Base-by-base conservation (phyloP, 2,113 vertebrate species). In the Toxotes jaculatrix region DNA sequence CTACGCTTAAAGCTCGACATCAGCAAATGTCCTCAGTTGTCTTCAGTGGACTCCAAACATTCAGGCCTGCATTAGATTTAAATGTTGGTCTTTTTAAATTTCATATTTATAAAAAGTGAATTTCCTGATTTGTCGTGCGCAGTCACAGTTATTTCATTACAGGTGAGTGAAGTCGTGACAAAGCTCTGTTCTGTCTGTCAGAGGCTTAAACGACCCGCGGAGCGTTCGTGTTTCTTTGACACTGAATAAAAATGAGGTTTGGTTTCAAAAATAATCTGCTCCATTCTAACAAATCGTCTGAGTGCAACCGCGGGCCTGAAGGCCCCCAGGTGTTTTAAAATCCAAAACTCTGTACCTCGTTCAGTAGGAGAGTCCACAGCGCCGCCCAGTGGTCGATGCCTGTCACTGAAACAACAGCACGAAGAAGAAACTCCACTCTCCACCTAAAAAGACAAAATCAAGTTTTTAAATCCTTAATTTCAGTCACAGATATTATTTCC, bases 331-430 rank as follows among this genome's bases (percentile, higher is more conserved):
- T 32, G 36, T n/a, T 31, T 32, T 3, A 14, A 40, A 61, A 4
- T 8, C 12, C 45, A 10, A 3, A 23, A 5, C 16, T 42, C 21
- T 5, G 2, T 14, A 7, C 43, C 3, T 56, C 0, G 3, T 10
- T 23, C 5, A 10, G 5, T 0, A n/a, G n/a, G n/a, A 34, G 27
- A 27, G 8, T 0, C 17, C n/a, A 72, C 62, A 68, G 69, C 3
- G 83, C 40, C 87, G 47, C 63, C 85, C 36, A 1, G 74, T 38
- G 91, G 83, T 8, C 1, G 6, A 0, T 0, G 9, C 1, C 36
- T 31, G 84, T 3, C 23, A 68, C 40, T 75, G 76, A 13, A 79
- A 45, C 8, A 9, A 23, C 0, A 56, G 5, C 23, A 4, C 1
- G 0, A 43, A 43, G 36, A 70, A 21, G 2, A 57, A 67, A 27